Base-by-base conservation (phyloP, 1,140 invertebrate species). In the Orchesella cincta region DNA sequence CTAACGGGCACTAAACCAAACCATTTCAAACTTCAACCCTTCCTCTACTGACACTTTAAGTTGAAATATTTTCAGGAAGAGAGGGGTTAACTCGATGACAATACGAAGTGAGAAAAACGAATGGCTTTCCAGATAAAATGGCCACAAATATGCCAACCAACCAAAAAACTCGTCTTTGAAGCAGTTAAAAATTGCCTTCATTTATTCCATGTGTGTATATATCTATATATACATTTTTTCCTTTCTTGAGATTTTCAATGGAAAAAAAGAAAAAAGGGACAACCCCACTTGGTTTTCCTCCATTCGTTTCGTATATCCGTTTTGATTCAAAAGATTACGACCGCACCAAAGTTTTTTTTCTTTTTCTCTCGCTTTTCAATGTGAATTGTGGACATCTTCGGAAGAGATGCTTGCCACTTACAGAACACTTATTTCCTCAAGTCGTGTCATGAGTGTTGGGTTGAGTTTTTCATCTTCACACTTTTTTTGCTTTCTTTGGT, bases 71-170 rank as follows among this genome's bases (percentile, higher is more conserved):
- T 57, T 3, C 52, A 57, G 52, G 52, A 57, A 57, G 23, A 57
- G 52, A 57, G 23, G 23, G 52, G 52, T 57, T 57, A 57, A 23
- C 52, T 57, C 52, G 52, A 14, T 23, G 14, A 23, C 12, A 18
- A 29, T 57, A 62, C 29, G n/a, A 36, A 70, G 29, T 29, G 31
- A 75, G 39, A 3, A 64, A 75, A 78, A 75, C 31, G 51, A 36
- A 73, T 73, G 76, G 54, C 57, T 74, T 28, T 35, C 28, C 18
- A 74, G 76, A 75, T 75, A 78, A 78, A 78, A 71, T 46, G 8
- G 57, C 46, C 62, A 75, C 28, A 57, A 78, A 78, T 78, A 78
- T 78, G 73, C 64, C 77, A 70, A 23, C 23, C 5, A 46, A 46
- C 5, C 5, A 18, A 5, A 46, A 18, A 5, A 8, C 39, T 8